Percentiles rank a stretch among this genome's conserved stretches.
These are phyloP conservation scores for Uropetala carovei DNA, from an alignment of 2,888 invertebrate species.

Conservation along the genomic window DNA sequence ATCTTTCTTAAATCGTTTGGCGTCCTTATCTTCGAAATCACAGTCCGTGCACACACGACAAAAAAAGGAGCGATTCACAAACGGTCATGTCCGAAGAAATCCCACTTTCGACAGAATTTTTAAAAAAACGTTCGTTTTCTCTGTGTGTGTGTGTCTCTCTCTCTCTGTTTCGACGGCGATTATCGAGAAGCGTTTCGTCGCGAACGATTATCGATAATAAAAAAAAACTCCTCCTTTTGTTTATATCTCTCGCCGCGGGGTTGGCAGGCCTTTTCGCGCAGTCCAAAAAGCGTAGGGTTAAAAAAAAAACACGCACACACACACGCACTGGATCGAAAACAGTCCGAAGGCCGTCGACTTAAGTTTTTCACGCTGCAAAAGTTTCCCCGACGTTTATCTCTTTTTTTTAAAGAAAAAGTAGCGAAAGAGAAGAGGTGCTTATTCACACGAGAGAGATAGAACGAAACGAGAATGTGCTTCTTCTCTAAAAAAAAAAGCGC, in stretches of 20 bases:
- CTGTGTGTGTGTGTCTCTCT: neutral
- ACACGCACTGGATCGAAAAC: no score
- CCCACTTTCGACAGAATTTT: neutral
- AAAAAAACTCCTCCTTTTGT: slow-evolving; percentile 28
- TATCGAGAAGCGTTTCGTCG: slow-evolving; percentile 4
- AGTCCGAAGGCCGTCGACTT: neutral
- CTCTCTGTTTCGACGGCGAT: slow-evolving; percentile 7
- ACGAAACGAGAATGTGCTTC: neutral
- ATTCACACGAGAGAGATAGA: neutral
- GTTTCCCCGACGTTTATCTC: neutral
- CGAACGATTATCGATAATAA: neutral
- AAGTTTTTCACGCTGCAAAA: neutral
- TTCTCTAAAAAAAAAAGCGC: neutral
- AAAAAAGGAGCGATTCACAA: neutral
- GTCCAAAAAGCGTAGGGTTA: neutral
- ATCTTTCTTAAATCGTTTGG: neutral
- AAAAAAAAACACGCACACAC: no score
- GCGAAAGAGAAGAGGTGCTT: no score
- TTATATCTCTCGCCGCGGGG: slow-evolving; percentile 6
- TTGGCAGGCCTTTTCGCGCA: slow-evolving; percentile 26
- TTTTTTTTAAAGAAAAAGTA: no score
- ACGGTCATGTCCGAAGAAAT: neutral
- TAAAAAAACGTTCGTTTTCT: neutral
- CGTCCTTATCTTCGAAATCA: neutral
- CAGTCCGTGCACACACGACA: slow-evolving; percentile 33